These are phyloP conservation scores for Naja naja DNA, from an alignment of 2,113 vertebrate genomes.

Conservation along the genomic window DNA sequence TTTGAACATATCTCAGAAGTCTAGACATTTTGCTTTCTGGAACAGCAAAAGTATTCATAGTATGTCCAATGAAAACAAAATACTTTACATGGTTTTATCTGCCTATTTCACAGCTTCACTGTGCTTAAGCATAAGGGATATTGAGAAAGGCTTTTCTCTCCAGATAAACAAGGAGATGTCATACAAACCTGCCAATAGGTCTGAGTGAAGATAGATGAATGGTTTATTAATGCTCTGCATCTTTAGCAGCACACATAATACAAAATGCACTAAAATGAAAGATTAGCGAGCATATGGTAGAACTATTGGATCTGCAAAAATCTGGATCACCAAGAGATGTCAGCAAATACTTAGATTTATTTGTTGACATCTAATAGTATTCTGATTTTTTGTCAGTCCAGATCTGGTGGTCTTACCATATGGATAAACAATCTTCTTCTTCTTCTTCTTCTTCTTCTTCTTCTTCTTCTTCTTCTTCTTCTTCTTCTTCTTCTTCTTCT, in stretches of 20 bases:
- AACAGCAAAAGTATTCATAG: neutral
- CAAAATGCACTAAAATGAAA: neutral
- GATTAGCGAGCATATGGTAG: neutral
- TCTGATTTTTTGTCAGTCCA: neutral
- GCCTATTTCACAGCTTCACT: neutral
- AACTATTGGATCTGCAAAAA: neutral
- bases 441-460: too few relatives aligned
- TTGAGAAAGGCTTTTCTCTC: neutral
- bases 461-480: too few relatives aligned
- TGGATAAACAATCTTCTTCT: neutral
- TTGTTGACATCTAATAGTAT: neutral
- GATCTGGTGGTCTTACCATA: neutral
- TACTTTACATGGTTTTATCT: neutral
- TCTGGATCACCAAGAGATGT: neutral
- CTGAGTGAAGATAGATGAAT: neutral
- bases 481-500: too few relatives aligned
- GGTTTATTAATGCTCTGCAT: neutral
- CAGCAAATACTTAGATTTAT: neutral
- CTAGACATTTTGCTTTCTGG: neutral
- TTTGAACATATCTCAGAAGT: neutral
- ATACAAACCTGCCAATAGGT: neutral
- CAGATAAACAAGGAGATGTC: neutral
- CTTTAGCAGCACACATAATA: neutral
- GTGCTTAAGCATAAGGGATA: neutral
- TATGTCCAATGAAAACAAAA: neutral